These are phyloP conservation scores for Chrysogorgia sp. DNA, from an alignment of 92 coral and sea anemone species.

Conservation along the genomic window DNA sequence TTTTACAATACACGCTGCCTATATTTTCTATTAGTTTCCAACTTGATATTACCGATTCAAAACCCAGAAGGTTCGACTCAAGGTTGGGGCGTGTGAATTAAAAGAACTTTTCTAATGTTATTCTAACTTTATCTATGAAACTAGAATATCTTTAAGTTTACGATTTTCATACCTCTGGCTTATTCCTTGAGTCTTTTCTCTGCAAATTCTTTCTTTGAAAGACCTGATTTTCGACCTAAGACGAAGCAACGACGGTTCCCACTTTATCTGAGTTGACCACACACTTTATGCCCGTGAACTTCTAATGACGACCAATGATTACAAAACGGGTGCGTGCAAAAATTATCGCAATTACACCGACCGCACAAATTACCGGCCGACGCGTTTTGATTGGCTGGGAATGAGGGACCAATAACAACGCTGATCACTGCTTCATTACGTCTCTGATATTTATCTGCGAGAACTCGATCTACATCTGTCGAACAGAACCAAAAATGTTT, in stretches of 20 bases:
- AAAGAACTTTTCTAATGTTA: too few relatives aligned
- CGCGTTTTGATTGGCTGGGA: neutral
- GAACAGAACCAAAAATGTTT: slow-evolving; percentile 12
- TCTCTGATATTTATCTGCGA: neutral
- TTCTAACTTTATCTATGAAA: too few relatives aligned
- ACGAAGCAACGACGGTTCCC: too few relatives aligned
- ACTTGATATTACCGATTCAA: too few relatives aligned
- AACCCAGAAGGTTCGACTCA: too few relatives aligned
- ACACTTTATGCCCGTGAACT: neutral
- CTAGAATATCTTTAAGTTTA: too few relatives aligned
- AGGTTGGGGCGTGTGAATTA: too few relatives aligned
- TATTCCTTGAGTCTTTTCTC: too few relatives aligned
- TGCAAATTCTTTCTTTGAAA: neutral
- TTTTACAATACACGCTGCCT: too few relatives aligned
- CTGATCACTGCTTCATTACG: neutral
- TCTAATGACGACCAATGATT: neutral
- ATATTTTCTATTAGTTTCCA: too few relatives aligned
- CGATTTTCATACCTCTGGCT: too few relatives aligned
- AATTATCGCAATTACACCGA: neutral
- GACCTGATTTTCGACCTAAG: too few relatives aligned
- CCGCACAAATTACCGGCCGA: neutral
- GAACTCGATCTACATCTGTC: slow-evolving; percentile 22
- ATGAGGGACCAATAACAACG: neutral
- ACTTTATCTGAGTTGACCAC: neutral
- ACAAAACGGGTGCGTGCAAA: neutral